Base-by-base conservation (phyloP, 2,113 vertebrate species). In the Clupea harengus region DNA sequence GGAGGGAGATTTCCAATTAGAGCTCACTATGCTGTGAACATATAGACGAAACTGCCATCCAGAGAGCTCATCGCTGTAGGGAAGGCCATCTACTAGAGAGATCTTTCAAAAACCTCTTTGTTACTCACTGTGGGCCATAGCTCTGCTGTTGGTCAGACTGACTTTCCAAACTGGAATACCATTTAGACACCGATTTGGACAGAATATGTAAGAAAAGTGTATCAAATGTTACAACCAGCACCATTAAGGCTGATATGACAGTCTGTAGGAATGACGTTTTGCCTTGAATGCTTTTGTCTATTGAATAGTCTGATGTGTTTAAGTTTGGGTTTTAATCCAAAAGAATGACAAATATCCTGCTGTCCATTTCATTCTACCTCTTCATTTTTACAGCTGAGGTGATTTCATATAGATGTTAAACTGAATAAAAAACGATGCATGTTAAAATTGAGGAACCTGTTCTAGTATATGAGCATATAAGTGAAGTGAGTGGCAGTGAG, bases 401-500 rank as follows among this genome's bases (percentile, higher is more conserved):
- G 80, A 46, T 86, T 89, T 90, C 52, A 89, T 82, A 89, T 28
- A 54, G 18, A 85, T 85, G n/a, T 28, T 64, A 64, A 45, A 75
- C 86, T 94, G 93, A 92, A 93, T 93, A 92, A 89, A 52, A 28
- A 93, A 11, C 8, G 13, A 25, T 72, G 64, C 64, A 72, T 72
- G 64, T 25, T 6, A 32, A 72, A 25, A 72, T 15, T 32, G 64
- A 64, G 6, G 64, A 72, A 32, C 8, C 64, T 72, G 64, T 32
- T 72, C 7, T 72, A 32, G 64, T 72, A 15, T 13, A 28, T 72
- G 64, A 28, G 64, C n/a, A 72, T 72, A 72, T 72, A 13, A 13
- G 25, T n/a, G 39, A 39, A 39, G 2, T 39, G 39, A 39, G 20
- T 25, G 7, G 6, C 64, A 28, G 25, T 72, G 13, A 72, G 28